A percentile compares a stretch with the other conserved stretches of the same genome.
These are phyloP conservation scores for Drosophila colorata DNA, from an alignment of 2,888 invertebrate genomes.

Conservation along the genomic window DNA sequence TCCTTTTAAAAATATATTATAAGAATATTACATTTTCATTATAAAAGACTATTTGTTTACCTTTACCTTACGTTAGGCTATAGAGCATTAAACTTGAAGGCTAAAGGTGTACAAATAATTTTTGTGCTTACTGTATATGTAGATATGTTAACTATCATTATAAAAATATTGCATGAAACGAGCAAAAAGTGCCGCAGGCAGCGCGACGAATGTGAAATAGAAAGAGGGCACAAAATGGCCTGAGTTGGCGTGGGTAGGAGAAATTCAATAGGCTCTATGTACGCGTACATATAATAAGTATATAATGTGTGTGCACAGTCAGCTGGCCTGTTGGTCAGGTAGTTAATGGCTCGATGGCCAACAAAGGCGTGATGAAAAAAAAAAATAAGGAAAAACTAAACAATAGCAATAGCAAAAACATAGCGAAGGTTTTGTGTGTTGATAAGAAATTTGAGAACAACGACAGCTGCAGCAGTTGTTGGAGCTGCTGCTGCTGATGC, in stretches of 20 bases:
- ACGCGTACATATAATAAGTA: not conserved
- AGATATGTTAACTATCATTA: slow-evolving; percentile 14
- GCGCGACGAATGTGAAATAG: slow-evolving; percentile 33
- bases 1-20: no score
- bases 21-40: no score
- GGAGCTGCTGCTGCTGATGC: slow-evolving; percentile 20
- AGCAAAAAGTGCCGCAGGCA: slow-evolving; percentile 37
- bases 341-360: slow-evolving; percentile 26
- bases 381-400: slow-evolving; percentile 19
- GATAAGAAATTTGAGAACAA: slow-evolving; percentile 71
- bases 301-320: not conserved
- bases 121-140: no score
- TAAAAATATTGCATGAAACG: slow-evolving; percentile 36
- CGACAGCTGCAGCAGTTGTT: slow-evolving; percentile 58
- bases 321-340: slow-evolving; percentile 14
- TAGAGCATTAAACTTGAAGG: no score
- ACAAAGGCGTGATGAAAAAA: slow-evolving; percentile 20
- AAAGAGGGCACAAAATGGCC: slow-evolving; percentile 30
- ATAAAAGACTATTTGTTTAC: no score
- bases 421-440: slow-evolving; percentile 42
- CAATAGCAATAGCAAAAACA: slow-evolving; percentile 26
- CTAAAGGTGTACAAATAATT: no score
- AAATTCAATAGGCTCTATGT: slow-evolving; percentile 33
- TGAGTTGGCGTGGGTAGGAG: slow-evolving; percentile 33
- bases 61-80: no score